Conservation (phyloP, 2,888 invertebrate genomes). For the Homarus gammarus region DNA sequence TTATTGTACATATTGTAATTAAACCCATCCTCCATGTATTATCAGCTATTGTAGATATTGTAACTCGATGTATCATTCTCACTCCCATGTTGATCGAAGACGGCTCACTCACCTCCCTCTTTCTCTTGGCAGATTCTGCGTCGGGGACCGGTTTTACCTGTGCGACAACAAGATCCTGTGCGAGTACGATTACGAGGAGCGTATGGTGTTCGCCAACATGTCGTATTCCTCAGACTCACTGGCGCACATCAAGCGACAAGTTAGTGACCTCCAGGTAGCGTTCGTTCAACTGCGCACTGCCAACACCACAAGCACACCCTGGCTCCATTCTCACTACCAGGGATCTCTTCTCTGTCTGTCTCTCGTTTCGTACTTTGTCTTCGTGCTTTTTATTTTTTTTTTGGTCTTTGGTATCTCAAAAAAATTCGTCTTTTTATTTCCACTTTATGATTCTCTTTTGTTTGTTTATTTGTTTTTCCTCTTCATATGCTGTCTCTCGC, state of each 20-base stretch:
- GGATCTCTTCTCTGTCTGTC: constrained; percentile 1
- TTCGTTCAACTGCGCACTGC: constrained; percentile 68
- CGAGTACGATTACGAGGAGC: constrained; percentile 95
- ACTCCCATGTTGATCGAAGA: too few species aligned
- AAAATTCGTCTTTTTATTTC: not conserved
- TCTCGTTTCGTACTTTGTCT: not conserved
- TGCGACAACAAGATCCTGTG: constrained; percentile 96
- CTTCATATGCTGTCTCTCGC: too few species aligned
- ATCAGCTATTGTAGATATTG: too few species aligned
- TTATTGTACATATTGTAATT: too few species aligned
- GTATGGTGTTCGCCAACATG: constrained; percentile 94
- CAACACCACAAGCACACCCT: not conserved
- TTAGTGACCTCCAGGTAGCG: constrained; percentile 76
- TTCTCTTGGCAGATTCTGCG: constrained; percentile 88
- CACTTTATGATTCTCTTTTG: too few species aligned
- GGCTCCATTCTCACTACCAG: not conserved
- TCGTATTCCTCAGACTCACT: constrained; percentile 91
- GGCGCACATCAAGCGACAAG: constrained; percentile 82
- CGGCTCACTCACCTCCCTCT: not conserved
- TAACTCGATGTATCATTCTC: too few species aligned
- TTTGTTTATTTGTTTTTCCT: too few species aligned
- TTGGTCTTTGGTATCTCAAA: too few species aligned
- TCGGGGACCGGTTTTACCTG: constrained; percentile 94
- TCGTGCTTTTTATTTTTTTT: not conserved
- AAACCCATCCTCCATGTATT: too few species aligned